These are phyloP conservation scores for Pipistrellus nathusii DNA, from an alignment of 2,797 vertebrate genomes.

Conservation along the genomic window DNA sequence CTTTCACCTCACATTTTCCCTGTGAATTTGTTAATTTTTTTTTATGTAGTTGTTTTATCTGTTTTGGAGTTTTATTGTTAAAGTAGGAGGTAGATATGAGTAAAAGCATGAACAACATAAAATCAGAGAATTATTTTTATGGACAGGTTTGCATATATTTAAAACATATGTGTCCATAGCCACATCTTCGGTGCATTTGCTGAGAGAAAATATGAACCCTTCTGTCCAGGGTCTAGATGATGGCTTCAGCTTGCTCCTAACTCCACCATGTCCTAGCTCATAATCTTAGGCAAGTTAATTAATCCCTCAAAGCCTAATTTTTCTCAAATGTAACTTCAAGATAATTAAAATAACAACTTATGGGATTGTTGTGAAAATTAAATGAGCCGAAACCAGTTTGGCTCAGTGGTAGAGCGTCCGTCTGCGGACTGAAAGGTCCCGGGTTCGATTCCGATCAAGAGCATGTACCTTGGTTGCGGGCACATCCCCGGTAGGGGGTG, in stretches of 20 bases:
- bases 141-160: not conserved
- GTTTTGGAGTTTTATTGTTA: constrained; percentile 6
- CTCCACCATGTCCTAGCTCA: not conserved
- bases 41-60: not conserved
- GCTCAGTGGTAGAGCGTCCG: no score
- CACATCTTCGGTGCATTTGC: not conserved
- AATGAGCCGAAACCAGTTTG: not conserved
- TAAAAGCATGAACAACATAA: not conserved
- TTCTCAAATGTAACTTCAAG: constrained; percentile 10
- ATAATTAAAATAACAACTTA: not conserved
- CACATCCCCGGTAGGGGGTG: no score
- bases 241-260: not conserved
- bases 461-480: no score
- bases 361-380: constrained; percentile 17
- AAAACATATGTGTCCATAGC: not conserved
- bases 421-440: no score
- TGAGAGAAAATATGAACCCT: not conserved
- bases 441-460: no score
- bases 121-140: constrained; percentile 54
- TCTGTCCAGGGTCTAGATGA: not conserved
- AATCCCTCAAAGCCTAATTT: not conserved
- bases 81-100: not conserved
- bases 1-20: not conserved
- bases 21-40: not conserved
- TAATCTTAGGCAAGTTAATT: not conserved